Conservation (phyloP, 2,888 invertebrate species). For the Noctua fimbriata region DNA sequence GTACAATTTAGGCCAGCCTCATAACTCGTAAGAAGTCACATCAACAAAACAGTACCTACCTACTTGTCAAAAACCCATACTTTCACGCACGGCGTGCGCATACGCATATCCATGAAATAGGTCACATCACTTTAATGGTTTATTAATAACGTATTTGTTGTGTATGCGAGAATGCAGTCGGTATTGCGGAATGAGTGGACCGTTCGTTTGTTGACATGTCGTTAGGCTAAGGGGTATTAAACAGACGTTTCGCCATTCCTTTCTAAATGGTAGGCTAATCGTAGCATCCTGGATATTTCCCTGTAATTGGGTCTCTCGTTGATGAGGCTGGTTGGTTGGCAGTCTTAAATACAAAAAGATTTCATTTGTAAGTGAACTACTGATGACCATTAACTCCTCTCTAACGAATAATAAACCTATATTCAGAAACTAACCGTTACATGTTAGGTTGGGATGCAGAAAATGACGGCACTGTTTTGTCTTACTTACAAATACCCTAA, state of each 20-base stretch:
- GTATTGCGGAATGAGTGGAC: slow-evolving; percentile 33
- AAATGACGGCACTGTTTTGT: background rate
- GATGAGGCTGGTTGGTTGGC: too few species aligned
- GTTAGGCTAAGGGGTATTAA: slow-evolving; percentile 25
- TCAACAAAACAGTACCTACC: slow-evolving; percentile 46
- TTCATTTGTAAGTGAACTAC: background rate
- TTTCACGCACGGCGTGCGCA: slow-evolving; percentile 49
- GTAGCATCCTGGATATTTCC: background rate
- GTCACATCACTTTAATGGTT: slow-evolving; percentile 66
- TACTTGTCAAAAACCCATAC: slow-evolving; percentile 44
- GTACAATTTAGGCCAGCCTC: slow-evolving; percentile 43
- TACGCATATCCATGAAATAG: slow-evolving; percentile 59
- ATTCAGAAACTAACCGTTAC: background rate
- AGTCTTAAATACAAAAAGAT: too few species aligned
- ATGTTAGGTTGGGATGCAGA: background rate
- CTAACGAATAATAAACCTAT: background rate
- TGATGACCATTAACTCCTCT: background rate
- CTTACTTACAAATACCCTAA: background rate
- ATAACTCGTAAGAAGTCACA: slow-evolving; percentile 38
- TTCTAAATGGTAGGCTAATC: background rate
- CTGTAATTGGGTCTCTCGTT: background rate
- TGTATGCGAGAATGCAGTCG: slow-evolving; percentile 57
- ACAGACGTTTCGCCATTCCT: slow-evolving; percentile 26
- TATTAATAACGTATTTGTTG: slow-evolving; percentile 66
- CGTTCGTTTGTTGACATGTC: slow-evolving; percentile 44